phyloP scores from a whole-genome alignment of 1,140 invertebrate species.

The Bicyclus anynana region DNA sequence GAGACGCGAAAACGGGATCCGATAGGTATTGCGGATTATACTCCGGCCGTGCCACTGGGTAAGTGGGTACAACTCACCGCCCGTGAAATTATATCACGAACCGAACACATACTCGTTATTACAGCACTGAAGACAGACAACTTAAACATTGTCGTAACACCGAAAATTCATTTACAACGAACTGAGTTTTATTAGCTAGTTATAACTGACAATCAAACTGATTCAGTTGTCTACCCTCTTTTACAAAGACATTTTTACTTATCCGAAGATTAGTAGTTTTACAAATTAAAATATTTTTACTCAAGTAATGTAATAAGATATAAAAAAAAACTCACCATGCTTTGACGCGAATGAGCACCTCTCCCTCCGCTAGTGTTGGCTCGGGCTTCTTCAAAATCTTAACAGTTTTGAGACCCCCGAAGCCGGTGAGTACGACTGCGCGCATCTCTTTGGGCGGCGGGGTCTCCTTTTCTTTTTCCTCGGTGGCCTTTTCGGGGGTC shows the following conservation, averaged over 20 bases:
- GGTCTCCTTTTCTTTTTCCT: conserved; percentile 78
- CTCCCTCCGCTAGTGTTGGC: conserved; percentile 84
- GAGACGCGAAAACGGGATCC: conserved; percentile 42
- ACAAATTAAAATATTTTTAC: conserved; percentile 6
- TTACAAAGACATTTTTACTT: background rate
- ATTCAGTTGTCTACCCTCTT: background rate
- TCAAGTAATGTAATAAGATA: conserved; percentile 23
- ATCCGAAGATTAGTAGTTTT: too few relatives aligned
- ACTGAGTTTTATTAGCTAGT: background rate
- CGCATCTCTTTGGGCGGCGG: conserved; percentile 88
- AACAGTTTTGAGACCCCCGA: conserved; percentile 90
- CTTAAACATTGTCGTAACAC: background rate
- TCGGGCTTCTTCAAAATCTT: conserved; percentile 89
- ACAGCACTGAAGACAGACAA: background rate
- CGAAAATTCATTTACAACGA: background rate
- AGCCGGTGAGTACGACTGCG: conserved; percentile 88
- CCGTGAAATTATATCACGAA: conserved; percentile 23
- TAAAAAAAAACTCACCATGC: conserved; percentile 85
- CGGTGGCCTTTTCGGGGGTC: conserved; percentile 66
- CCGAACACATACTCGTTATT: background rate
- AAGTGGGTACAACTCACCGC: conserved; percentile 31
- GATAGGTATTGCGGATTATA: conserved; percentile 4
- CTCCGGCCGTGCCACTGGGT: conserved; percentile 31
- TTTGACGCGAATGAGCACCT: conserved; percentile 90
- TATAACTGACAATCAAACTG: background rate